Base-by-base conservation (phyloP, 2,797 vertebrate genomes). In the Coregonus suidteri region DNA sequence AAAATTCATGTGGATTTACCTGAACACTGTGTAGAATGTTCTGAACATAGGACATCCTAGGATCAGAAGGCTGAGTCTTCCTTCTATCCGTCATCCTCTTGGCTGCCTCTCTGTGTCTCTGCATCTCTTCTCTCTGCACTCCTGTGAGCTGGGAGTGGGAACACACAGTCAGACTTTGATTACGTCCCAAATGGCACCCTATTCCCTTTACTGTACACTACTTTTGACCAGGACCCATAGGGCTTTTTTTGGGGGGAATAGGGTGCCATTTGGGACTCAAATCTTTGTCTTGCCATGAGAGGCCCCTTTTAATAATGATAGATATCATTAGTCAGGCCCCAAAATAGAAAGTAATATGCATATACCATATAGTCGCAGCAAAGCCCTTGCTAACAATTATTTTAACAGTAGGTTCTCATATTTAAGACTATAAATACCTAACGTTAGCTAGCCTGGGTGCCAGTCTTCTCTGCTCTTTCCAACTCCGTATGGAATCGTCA, bases 41-140 rank as follows among this genome's bases (percentile, higher is more conserved):
- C 79, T 93, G 89, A 53, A 94, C 82, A 0, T 78, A 74, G 37
- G 84, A 74, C 85, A 91, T 84, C 73, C 88, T 86, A 16, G 80
- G 41, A 18, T 85, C 81, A 15, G 73, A 47, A 0, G 41, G 56
- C 11, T 79, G 81, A 4, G 82, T 9, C 65, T 75, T 85, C 67
- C 53, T 90, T 34, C 25, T 80, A 65, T 47, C 84, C n/a, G 47
- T 53, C 56, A 79, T 20, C 81, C 74, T 87, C 67, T 81, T 62
- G 0, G 87, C 88, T 34, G 84, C 76, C 4, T 92, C 83, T 90
- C 87, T 88, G 77, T 90, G 80, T 52, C 14, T 75, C 82, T 71
- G 85, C 92, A 95, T 94, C 86, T 94, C 88, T 56, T 85, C 85
- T 74, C 88, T 90, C 81, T 84, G 87, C 66, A 88, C 79, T 52